phyloP scores from a whole-genome alignment of 2,797 vertebrate genomes.

The Pseudochirops cupreus region DNA sequence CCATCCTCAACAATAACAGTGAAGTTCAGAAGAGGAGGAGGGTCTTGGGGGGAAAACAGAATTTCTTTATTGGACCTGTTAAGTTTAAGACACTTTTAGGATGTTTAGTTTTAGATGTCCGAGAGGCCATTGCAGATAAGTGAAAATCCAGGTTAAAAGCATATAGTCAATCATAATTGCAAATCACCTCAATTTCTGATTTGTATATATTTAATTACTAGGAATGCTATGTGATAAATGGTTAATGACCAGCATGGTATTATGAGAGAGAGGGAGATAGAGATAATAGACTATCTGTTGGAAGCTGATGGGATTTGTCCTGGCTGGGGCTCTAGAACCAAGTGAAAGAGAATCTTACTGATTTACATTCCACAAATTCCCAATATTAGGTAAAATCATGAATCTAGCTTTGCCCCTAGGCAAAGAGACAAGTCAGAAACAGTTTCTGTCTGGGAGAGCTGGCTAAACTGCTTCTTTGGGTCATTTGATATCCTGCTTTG shows the following conservation, averaged over 20 bases:
- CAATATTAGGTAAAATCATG: not conserved
- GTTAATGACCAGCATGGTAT: too few species aligned
- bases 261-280: not conserved
- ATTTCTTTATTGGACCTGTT: not conserved
- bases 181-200: not conserved
- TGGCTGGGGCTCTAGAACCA: not conserved
- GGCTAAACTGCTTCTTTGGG: not conserved
- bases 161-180: not conserved
- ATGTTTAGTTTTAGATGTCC: not conserved
- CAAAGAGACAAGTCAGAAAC: too few species aligned
- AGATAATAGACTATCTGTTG: not conserved
- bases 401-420: not conserved
- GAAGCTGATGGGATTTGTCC: not conserved
- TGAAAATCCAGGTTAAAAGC: not conserved
- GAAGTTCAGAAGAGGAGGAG: not conserved
- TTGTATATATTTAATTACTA: not conserved
- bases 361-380: not conserved
- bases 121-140: too few species aligned
- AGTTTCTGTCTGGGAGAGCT: not conserved
- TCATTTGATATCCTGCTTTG: not conserved
- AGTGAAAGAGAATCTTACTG: not conserved
- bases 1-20: not conserved
- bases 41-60: not conserved
- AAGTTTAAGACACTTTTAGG: not conserved
- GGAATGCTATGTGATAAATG: not conserved